Evolutionary conservation across 2,888 invertebrate genomes (phyloP), one percentile per base, ranked within the genome.

Genomic region (Epistrophe grossulariae): DNA sequence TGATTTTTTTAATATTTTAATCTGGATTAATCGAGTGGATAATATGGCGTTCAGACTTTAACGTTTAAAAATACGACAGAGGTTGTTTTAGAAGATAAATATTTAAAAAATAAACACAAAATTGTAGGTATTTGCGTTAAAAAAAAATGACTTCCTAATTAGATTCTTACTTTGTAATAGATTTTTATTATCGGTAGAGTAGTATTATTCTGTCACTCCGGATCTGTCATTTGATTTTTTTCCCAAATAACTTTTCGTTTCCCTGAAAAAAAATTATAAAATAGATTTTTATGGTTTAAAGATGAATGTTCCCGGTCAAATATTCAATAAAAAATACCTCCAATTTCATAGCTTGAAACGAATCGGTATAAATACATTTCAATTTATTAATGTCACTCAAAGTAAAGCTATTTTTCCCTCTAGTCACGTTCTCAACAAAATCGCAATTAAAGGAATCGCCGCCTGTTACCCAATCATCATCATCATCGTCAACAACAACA

Each of bases 401-500:
- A 19, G 7, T 35, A 24, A 52, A 11, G 31, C 11, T 8, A 13
- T 11, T 48, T 55, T 28, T 55, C 6, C 24, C 17, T 28, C 10
- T 59, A 89, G 89, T 88, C 73, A 79, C 84, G 66, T 88, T 87
- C 79, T 88, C 89, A 9, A 88, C 89, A 17, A 88, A 88, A 62
- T 64, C 88, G 2, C 82, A 84, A 48, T 28, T 43, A 11, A 88
- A 88, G 38, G 89, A 89, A 15, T 48, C 62, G 1, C 19, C 64
- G 17, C 40, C 71, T 79, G 68, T 87, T 87, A 87, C 76, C 40
- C 87, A 87, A 87, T 87, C 87, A 76, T 55, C 76, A n/a, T n/a
- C n/a, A 87, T 87, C 87, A 17, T 35, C 59, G 8, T 60, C 68
- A 43, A 57, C 77, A n/a, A 17, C 45, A 45, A 28, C 40, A 43